phyloP scores from a whole-genome alignment of 1,140 invertebrate species.

The Nylanderia fulva region DNA sequence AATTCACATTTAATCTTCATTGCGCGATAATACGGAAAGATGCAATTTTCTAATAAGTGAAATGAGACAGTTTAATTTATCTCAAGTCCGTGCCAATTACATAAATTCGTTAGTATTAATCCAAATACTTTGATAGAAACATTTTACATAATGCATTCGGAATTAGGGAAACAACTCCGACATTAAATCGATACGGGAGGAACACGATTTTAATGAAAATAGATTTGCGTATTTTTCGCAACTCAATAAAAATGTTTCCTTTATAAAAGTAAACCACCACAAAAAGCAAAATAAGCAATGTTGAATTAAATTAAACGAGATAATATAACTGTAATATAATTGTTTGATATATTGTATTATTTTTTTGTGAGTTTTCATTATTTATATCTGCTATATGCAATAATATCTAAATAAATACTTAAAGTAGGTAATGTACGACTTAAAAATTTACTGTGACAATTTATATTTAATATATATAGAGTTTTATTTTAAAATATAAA shows the following conservation, averaged over 20 bases:
- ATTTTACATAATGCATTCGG: constrained; percentile 26
- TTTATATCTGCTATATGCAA: neutral
- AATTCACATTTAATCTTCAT: neutral
- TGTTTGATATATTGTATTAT: neutral
- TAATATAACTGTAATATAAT: neutral
- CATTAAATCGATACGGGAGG: constrained; percentile 41
- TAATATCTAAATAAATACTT: neutral
- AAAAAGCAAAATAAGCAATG: neutral
- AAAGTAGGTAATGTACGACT: neutral
- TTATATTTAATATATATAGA: neutral
- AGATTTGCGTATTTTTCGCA: constrained; percentile 24
- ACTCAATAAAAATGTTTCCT: constrained; percentile 23
- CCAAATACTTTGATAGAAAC: constrained; percentile 18
- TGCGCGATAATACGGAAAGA: neutral
- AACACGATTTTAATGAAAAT: constrained; percentile 51
- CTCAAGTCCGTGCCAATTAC: neutral
- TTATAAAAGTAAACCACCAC: neutral
- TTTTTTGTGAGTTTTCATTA: neutral
- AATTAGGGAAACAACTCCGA: neutral
- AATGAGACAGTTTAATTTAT: constrained; percentile 37
- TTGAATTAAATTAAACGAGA: constrained; percentile 15
- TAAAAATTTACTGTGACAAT: neutral
- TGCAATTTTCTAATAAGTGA: neutral
- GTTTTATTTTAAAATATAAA: neutral
- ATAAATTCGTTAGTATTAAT: constrained; percentile 13